These are phyloP conservation scores for Smutsia gigantea DNA, from an alignment of 2,797 vertebrate species.

Conservation along the genomic window DNA sequence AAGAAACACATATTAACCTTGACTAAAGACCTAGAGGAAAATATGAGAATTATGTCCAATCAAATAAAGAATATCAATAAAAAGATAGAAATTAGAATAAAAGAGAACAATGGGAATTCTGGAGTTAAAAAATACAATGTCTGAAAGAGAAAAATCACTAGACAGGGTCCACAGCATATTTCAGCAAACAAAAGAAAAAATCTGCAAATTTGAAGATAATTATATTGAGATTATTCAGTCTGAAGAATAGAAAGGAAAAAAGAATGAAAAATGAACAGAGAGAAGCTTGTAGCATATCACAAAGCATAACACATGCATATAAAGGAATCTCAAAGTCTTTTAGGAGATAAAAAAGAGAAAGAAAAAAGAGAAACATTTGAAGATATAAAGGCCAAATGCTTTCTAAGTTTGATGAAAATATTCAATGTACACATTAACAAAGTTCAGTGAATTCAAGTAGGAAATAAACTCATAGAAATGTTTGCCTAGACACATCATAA, in stretches of 20 bases:
- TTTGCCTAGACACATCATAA: not conserved
- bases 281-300: too few relatives aligned
- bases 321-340: too few relatives aligned
- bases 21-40: not conserved
- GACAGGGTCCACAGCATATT: not conserved
- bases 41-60: not conserved
- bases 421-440: not conserved
- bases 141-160: not conserved
- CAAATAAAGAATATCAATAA: not conserved
- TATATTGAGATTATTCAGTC: not conserved
- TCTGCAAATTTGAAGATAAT: not conserved
- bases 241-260: not conserved
- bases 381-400: not conserved
- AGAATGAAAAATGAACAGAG: not conserved
- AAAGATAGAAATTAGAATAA: not conserved
- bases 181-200: not conserved
- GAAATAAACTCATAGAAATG: not conserved
- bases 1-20: not conserved
- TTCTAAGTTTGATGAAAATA: not conserved
- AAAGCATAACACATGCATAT: not conserved
- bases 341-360: not conserved
- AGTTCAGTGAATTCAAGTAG: not conserved
- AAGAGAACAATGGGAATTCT: not conserved
- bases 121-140: not conserved
- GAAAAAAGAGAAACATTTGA: not conserved